Evolutionary conservation across 1,140 invertebrate genomes (phyloP).

Genomic region (Drosophila ironensis): DNA sequence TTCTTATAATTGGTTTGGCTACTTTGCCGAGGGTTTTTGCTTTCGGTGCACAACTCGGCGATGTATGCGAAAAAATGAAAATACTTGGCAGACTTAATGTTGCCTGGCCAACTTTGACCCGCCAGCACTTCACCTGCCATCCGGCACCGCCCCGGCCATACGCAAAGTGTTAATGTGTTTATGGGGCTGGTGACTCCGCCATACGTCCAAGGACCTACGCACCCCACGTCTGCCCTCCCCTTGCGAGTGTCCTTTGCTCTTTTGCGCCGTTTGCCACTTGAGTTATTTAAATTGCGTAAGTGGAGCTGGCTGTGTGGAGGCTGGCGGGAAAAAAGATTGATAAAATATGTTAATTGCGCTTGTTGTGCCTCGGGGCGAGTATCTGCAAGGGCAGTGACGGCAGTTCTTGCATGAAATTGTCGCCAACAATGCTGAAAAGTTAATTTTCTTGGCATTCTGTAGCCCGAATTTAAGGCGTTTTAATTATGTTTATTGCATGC

Average conservation of each 20-base stretch:
- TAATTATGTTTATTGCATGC: constrained; percentile 72
- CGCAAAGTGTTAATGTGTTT: constrained; percentile 78
- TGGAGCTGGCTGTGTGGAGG: constrained; percentile 35
- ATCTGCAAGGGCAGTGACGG: constrained; percentile 26
- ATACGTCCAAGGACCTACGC: constrained; percentile 27
- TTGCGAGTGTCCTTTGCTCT: constrained; percentile 65
- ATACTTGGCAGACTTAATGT: constrained; percentile 63
- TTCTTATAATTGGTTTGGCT: not conserved
- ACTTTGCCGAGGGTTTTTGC: not conserved
- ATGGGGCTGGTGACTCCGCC: constrained; percentile 57
- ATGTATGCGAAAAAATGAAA: constrained; percentile 47
- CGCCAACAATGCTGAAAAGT: constrained; percentile 76
- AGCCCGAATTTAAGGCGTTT: constrained; percentile 64
- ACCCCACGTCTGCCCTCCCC: not conserved
- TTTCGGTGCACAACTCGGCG: constrained; percentile 23
- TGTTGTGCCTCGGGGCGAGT: constrained; percentile 34
- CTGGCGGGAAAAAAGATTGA: constrained; percentile 62
- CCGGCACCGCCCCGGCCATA: constrained; percentile 15
- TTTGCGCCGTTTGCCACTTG: constrained; percentile 69
- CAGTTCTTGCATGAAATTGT: constrained; percentile 62
- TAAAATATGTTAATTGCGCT: constrained; percentile 79
- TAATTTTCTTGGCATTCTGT: constrained; percentile 66
- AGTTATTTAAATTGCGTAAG: constrained; percentile 80
- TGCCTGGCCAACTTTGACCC: constrained; percentile 69
- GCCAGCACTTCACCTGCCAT: constrained; percentile 51